Conservation (phyloP, 30 jellyfish, hydroid and myxozoan species). For the Aurelia coerulea region DNA sequence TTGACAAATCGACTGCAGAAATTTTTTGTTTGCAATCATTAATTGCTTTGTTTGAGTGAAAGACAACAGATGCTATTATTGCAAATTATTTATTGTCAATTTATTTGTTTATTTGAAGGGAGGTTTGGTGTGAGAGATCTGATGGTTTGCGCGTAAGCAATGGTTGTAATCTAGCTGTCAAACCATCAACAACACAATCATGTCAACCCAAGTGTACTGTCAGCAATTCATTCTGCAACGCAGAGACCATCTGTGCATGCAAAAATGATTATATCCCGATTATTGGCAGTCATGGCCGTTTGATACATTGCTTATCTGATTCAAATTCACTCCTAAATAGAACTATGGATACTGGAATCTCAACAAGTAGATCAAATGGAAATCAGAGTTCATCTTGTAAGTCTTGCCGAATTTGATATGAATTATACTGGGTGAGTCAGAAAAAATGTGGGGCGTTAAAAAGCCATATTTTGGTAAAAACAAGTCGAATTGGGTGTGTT, state of each 20-base stretch:
- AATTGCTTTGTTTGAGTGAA: too few species aligned
- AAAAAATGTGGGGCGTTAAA: too few species aligned
- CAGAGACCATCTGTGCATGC: conserved; percentile 47
- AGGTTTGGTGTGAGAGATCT: conserved; percentile 72
- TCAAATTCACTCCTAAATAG: conserved; percentile 33
- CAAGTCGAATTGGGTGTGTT: too few species aligned
- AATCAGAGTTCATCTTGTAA: conserved; percentile 39
- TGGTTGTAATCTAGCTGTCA: conserved; percentile 44
- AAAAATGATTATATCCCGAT: conserved; percentile 29
- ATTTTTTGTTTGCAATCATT: too few species aligned
- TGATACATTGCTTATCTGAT: conserved; percentile 57
- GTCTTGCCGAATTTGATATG: background rate
- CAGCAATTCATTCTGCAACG: conserved; percentile 53
- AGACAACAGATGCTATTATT: too few species aligned
- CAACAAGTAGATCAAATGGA: conserved; percentile 21
- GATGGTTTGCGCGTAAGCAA: conserved; percentile 52
- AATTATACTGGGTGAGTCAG: too few species aligned
- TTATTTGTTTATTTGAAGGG: conserved; percentile 10
- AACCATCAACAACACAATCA: conserved; percentile 44
- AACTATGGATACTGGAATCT: conserved; percentile 6
- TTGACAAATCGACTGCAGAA: too few species aligned
- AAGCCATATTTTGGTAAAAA: too few species aligned
- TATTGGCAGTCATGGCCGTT: conserved; percentile 48
- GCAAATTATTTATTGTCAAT: too few species aligned
- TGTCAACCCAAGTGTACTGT: conserved; percentile 66